These are phyloP conservation scores for Taurulus bubalis DNA, from an alignment of 2,113 vertebrate genomes.

Conservation along the genomic window DNA sequence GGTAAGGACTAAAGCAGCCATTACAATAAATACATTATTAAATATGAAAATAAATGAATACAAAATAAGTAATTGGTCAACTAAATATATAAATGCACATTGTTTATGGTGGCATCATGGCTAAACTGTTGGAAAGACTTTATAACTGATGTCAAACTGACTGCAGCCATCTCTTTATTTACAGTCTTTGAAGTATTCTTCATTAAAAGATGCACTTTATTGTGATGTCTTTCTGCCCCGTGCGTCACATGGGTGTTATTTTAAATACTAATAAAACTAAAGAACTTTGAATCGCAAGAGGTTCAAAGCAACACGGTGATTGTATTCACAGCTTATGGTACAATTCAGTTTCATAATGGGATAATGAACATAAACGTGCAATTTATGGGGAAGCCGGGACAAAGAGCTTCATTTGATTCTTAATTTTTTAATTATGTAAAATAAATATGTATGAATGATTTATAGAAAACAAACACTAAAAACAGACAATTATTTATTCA, in stretches of 20 bases:
- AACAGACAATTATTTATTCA: not conserved
- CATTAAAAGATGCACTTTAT: not conserved
- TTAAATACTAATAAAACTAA: not conserved
- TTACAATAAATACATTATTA: not conserved
- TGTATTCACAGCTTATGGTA: not conserved
- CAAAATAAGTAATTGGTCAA: not conserved
- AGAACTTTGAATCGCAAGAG: not conserved
- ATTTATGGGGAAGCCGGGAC: no score
- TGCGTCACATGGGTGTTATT: not conserved
- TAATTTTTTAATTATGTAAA: not conserved
- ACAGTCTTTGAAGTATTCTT: no score
- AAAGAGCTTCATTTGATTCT: constrained; percentile 5
- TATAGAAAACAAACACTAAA: not conserved
- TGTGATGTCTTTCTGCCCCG: not conserved
- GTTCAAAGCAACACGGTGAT: not conserved
- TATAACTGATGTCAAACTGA: no score
- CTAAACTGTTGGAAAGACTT: not conserved
- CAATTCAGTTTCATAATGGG: not conserved
- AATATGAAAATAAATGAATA: not conserved
- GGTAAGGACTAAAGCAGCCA: no score
- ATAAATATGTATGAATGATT: not conserved
- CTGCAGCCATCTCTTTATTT: no score
- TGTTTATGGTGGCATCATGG: not conserved
- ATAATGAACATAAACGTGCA: not conserved
- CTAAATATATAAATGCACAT: not conserved